Conservation (phyloP, 2,888 invertebrate species). For the Xestia xanthographa region DNA sequence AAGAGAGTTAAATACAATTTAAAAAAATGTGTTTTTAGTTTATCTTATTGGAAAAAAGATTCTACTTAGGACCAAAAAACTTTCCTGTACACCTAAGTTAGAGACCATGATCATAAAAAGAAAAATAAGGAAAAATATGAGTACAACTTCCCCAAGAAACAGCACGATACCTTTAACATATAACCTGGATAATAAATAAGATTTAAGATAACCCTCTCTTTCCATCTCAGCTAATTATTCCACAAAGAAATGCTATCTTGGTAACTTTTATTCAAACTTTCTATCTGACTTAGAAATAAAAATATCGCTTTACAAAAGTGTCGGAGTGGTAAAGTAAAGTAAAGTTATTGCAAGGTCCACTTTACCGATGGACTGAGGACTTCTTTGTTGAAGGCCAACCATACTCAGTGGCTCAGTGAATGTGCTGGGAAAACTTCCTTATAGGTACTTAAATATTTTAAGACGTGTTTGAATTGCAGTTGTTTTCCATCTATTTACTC, state of each 20-base stretch:
- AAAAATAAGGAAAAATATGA: neutral
- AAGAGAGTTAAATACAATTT: neutral
- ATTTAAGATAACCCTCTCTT: conserved; percentile 12
- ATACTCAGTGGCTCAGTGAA: conserved; percentile 68
- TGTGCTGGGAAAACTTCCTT: conserved; percentile 22
- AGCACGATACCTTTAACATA: neutral
- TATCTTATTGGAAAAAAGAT: neutral
- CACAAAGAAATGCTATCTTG: conserved; percentile 33
- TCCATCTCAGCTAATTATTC: conserved; percentile 40
- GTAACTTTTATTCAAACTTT: conserved; percentile 26
- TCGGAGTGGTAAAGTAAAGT: conserved; percentile 36
- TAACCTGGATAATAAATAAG: conserved; percentile 8
- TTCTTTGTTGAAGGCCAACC: conserved; percentile 50
- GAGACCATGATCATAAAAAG: neutral
- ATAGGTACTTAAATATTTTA: neutral
- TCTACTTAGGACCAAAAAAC: neutral
- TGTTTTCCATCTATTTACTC: too few species aligned
- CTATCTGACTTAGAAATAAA: conserved; percentile 32
- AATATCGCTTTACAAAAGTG: conserved; percentile 40
- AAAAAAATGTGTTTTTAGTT: neutral
- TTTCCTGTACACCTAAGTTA: too few species aligned
- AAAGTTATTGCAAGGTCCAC: conserved; percentile 47
- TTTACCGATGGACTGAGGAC: conserved; percentile 37
- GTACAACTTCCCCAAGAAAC: neutral
- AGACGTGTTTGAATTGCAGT: conserved; percentile 3